A percentile compares a stretch with the other conserved stretches of the same genome.
These are phyloP conservation scores for Pao palembangensis DNA, from an alignment of 2,113 vertebrate genomes.

Conservation along the genomic window DNA sequence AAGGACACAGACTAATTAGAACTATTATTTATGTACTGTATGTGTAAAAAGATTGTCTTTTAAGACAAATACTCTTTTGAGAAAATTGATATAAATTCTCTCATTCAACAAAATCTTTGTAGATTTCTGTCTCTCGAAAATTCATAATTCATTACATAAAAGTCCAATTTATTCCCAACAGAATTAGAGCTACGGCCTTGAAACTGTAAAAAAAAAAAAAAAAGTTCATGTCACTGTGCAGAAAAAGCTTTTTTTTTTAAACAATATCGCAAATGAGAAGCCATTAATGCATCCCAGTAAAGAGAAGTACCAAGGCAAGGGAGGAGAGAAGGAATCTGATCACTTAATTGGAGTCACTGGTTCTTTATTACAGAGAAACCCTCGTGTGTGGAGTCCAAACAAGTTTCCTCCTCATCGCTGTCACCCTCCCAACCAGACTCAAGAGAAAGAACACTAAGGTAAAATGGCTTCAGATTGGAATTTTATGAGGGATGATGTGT, in stretches of 20 bases:
- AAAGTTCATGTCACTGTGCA: background rate
- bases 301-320: conserved; percentile 6
- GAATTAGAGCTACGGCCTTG: no score
- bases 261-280: background rate
- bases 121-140: no score
- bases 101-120: background rate
- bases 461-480: conserved; percentile 20
- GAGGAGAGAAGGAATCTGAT: conserved; percentile 34
- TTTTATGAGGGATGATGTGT: background rate
- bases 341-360: conserved; percentile 72
- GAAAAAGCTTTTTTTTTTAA: background rate
- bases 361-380: conserved; percentile 53
- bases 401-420: conserved; percentile 26
- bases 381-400: conserved; percentile 35
- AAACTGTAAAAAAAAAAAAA: background rate
- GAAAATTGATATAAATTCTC: background rate
- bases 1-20: no score
- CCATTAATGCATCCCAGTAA: background rate
- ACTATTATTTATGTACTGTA: no score
- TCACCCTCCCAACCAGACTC: conserved; percentile 35
- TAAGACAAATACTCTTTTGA: background rate
- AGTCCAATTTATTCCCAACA: no score
- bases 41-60: no score
- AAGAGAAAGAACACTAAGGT: conserved; percentile 50
- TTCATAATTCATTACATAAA: no score